Evolutionary conservation across 2,113 vertebrate species (phyloP), one percentile per base, ranked within the genome.

Genomic region (Phylloscopus trochiloides): DNA sequence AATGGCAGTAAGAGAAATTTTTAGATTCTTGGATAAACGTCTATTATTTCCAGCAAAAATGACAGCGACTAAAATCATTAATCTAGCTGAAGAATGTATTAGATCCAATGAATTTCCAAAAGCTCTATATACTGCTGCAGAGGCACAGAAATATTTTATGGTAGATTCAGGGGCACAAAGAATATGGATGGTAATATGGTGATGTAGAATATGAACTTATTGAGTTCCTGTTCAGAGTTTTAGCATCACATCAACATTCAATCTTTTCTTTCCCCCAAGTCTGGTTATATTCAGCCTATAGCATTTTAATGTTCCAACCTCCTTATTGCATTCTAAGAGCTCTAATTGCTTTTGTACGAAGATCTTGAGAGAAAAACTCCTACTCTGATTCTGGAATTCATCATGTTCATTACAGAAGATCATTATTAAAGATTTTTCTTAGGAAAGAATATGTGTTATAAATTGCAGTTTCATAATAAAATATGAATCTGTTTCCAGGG

Each of bases 391-490:
- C 90, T 96, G 95, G 95, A 73, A 98, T 98, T 97, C 87, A 97
- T 98, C 96, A 96, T 94, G 31, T 96, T 97, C 84, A 74, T 98
- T 97, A 94, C 81, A 96, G 94, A 73, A 97, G 92, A 97, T 98
- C 94, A 96, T 96, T 96, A 97, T 70, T 97, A 98, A 97, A 96
- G 97, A 98, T 97, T 97, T 97, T 96, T 96, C 92, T 96, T 88
- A 59, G 54, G 72, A 86, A 84, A 85, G 88, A 88, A 76, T 95
- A 85, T 59, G 66, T 81, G 76, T 95, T 98, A 94, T 95, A 97
- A 98, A 97, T 97, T 94, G 61, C 19, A 34, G 58, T 88, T 97
- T 97, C 90, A 97, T 94, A 92, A 93, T 97, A 98, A 98, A 97
- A 55, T 88, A 98, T 97, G 92, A 96, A 93, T 93, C 76, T 95